These are phyloP conservation scores for Rhodinocichla rosea DNA, from an alignment of 2,113 vertebrate species.

Conservation along the genomic window DNA sequence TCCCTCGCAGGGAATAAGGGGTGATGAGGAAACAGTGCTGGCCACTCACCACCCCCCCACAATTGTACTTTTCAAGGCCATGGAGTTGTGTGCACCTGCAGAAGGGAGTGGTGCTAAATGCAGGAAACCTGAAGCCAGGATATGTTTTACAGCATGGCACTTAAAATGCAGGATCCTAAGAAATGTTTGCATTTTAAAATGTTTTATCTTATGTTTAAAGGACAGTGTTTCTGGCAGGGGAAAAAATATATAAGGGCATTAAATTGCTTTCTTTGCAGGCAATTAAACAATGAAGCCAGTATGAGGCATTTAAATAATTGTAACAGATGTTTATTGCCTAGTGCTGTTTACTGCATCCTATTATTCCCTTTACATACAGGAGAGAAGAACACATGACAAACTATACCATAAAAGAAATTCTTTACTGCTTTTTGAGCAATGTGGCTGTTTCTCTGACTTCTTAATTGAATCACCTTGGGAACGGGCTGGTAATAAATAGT, in stretches of 20 bases:
- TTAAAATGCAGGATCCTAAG: not conserved
- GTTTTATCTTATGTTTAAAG: constrained; percentile 39
- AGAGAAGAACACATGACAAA: constrained; percentile 17
- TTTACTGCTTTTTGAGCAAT: constrained; percentile 34
- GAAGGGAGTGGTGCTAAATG: not conserved
- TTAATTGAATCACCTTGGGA: constrained; percentile 54
- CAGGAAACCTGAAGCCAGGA: not conserved
- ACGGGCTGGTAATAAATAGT: not conserved
- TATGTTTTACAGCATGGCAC: not conserved
- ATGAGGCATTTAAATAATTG: constrained; percentile 53
- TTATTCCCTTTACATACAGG: constrained; percentile 35
- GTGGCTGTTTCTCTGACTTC: constrained; percentile 25
- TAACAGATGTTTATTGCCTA: constrained; percentile 61
- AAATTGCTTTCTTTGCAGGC: constrained; percentile 43
- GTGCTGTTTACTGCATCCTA: constrained; percentile 25
- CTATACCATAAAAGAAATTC: constrained; percentile 14
- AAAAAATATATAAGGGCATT: not conserved
- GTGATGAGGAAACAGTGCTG: not conserved
- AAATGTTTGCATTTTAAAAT: constrained; percentile 18
- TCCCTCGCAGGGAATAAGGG: not conserved
- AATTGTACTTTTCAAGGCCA: not conserved
- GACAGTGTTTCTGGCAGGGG: not conserved
- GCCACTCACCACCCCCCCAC: too few species aligned
- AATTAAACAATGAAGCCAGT: constrained; percentile 51
- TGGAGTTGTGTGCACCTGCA: not conserved